Evolutionary conservation across 2,113 vertebrate genomes (phyloP).

Genomic region (Grallaria varia): DNA sequence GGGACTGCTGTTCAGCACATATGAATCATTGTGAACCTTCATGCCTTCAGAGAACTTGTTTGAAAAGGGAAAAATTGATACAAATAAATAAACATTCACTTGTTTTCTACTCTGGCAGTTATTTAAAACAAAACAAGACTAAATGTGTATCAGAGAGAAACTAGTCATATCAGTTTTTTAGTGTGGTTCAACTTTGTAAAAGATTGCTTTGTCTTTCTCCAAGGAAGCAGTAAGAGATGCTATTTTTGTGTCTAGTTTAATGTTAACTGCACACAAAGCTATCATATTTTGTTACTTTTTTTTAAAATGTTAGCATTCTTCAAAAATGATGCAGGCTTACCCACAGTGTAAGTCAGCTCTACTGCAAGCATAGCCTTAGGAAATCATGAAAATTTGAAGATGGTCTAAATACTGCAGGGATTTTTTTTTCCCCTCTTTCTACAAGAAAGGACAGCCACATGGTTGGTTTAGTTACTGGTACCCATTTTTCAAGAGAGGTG

Average conservation of each 20-base stretch:
- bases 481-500: not conserved
- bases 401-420: slow-evolving; percentile 14
- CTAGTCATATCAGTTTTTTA: slow-evolving; percentile 1
- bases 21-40: not conserved
- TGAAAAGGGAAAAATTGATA: not conserved
- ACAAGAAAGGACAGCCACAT: not conserved
- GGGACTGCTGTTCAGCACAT: not conserved
- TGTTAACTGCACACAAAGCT: slow-evolving; percentile 25
- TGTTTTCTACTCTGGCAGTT: slow-evolving; percentile 27
- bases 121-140: not conserved
- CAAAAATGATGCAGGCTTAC: slow-evolving; percentile 52
- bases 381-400: slow-evolving; percentile 67
- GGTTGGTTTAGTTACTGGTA: not conserved
- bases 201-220: not conserved
- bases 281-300: not conserved
- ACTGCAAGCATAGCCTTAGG: slow-evolving; percentile 51
- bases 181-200: slow-evolving; percentile 27
- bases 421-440: not conserved
- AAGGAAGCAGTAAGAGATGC: slow-evolving; percentile 13
- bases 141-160: not conserved
- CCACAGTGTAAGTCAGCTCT: slow-evolving; percentile 54
- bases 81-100: slow-evolving; percentile 40
- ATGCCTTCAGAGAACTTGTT: not conserved
- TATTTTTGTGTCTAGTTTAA: slow-evolving; percentile 55
- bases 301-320: slow-evolving; percentile 63